A percentile compares a stretch with the other conserved stretches of the same genome.
Conservation (phyloP, 2,797 vertebrate genomes). For the Macroramphosus scolopax region DNA sequence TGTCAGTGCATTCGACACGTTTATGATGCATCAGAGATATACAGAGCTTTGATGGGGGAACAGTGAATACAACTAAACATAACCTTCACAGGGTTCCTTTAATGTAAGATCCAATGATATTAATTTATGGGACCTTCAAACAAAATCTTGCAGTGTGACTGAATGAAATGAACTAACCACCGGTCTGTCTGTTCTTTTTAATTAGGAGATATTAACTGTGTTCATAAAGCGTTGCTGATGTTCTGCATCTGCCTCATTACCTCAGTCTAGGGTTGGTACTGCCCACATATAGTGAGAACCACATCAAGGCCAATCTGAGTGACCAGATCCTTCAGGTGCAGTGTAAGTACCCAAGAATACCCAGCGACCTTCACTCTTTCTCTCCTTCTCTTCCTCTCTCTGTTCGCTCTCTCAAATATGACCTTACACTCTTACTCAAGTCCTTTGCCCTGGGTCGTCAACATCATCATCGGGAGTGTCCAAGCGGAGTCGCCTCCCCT, state of each 20-base stretch:
- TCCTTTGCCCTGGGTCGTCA: slow-evolving; percentile 50
- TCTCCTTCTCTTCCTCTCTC: slow-evolving; percentile 24
- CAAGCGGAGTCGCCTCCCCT: slow-evolving; percentile 40
- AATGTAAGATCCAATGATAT: no score
- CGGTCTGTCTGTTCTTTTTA: no score
- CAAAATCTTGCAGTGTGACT: no score
- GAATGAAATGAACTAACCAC: not conserved
- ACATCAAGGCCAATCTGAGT: slow-evolving; percentile 97
- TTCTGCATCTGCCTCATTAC: slow-evolving; percentile 39
- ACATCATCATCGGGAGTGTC: slow-evolving; percentile 51
- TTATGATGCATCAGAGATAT: no score
- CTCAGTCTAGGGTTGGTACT: slow-evolving; percentile 93
- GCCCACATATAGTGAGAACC: slow-evolving; percentile 95
- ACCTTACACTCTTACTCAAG: slow-evolving; percentile 53
- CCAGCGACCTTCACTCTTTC: slow-evolving; percentile 53
- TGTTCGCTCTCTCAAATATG: slow-evolving; percentile 31
- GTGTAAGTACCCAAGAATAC: slow-evolving; percentile 90
- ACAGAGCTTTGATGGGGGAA: no score
- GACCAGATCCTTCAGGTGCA: slow-evolving; percentile 99
- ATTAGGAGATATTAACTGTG: no score
- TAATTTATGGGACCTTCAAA: not conserved
- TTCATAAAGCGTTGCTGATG: slow-evolving; percentile 17
- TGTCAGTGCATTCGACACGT: no score
- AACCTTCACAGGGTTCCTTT: no score
- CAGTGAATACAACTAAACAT: no score